These are phyloP conservation scores for Periparus ater DNA, from an alignment of 2,797 vertebrate genomes.

Conservation along the genomic window DNA sequence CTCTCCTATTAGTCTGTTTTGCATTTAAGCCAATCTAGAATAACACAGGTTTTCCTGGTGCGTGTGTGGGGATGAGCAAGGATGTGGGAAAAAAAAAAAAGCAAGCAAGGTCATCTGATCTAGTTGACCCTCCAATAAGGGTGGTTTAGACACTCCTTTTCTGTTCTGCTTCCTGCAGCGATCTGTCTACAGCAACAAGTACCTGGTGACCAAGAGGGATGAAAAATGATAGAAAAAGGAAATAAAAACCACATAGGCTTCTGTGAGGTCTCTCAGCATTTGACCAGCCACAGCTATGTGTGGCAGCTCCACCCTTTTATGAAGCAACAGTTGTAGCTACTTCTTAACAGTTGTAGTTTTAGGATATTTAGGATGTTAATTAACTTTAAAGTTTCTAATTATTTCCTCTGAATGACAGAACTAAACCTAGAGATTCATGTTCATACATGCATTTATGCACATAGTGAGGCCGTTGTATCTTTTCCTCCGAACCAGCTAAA, in stretches of 20 bases:
- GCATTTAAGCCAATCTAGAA: not conserved
- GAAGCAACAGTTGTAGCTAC: not conserved
- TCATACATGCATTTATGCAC: not conserved
- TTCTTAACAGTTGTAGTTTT: not conserved
- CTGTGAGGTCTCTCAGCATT: not conserved
- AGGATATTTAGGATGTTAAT: not conserved
- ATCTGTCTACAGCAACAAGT: not conserved
- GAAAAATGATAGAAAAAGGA: not conserved
- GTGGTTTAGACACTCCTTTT: not conserved
- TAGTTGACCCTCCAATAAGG: not conserved
- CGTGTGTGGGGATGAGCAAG: not conserved
- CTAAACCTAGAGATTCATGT: not conserved
- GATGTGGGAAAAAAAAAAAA: not conserved
- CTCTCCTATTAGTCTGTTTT: not conserved
- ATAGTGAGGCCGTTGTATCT: rapidly evolving
- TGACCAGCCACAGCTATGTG: not conserved
- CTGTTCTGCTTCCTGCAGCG: not conserved
- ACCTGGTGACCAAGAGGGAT: not conserved
- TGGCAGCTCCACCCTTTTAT: not conserved
- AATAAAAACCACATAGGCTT: not conserved
- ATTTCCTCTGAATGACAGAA: not conserved
- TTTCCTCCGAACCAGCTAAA: not conserved
- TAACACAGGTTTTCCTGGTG: not conserved
- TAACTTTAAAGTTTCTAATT: not conserved
- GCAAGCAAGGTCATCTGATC: not conserved